Conservation (phyloP, 2,797 vertebrate species). For the Sebastes hubbsi region DNA sequence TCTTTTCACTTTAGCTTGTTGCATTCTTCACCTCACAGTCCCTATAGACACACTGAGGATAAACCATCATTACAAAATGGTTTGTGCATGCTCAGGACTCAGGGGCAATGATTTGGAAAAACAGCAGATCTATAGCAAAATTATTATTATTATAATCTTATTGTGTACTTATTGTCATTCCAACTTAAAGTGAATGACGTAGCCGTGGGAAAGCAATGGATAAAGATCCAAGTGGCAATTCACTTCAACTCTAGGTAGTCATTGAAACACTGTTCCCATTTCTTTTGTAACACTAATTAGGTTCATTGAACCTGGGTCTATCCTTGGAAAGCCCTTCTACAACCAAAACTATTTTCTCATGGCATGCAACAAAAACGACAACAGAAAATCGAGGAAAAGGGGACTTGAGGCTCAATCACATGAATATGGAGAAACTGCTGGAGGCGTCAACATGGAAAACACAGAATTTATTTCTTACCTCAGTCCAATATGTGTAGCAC, state of each 20-base stretch:
- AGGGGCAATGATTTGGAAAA: too few relatives aligned
- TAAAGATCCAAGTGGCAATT: not conserved
- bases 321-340: not conserved
- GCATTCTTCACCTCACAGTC: not conserved
- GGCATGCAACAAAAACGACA: slow-evolving; percentile 31
- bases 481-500: slow-evolving; percentile 14
- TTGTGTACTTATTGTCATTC: not conserved
- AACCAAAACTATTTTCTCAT: slow-evolving; percentile 18
- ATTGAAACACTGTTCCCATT: slow-evolving; percentile 7
- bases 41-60: not conserved
- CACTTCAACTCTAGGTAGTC: not conserved
- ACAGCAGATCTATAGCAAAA: not conserved
- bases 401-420: slow-evolving; percentile 38
- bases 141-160: not conserved
- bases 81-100: not conserved
- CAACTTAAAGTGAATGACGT: not conserved
- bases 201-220: not conserved
- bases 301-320: not conserved
- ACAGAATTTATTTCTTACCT: slow-evolving; percentile 13
- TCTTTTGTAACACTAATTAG: not conserved
- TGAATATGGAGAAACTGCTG: slow-evolving; percentile 50
- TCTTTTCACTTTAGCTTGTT: slow-evolving; percentile 67
- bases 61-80: not conserved
- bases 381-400: slow-evolving; percentile 32
- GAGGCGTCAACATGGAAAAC: slow-evolving; percentile 39